Evolutionary conservation across 2,797 vertebrate species (phyloP), one percentile per base, ranked within the genome.

Genomic region (Chelmon rostratus): DNA sequence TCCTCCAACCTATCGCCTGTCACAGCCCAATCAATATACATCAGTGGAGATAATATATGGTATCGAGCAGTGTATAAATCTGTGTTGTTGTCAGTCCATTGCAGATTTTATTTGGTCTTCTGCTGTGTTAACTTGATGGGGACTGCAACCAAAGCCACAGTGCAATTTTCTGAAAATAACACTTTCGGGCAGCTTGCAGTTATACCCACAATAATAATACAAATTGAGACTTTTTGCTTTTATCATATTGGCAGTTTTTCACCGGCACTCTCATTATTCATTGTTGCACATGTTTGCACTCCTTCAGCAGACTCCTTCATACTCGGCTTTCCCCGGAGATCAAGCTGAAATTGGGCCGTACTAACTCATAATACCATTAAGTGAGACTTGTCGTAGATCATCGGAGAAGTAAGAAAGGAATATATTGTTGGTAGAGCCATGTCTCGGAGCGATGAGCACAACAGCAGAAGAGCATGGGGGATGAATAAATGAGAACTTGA

Each of bases 401-500:
- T 74, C 68, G 78, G 47, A 92, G 95, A 74, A 61, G 66, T 66
- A 54, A 66, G 61, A 79, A 75, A 57, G 40, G 42, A 25, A 53
- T 53, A 94, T 82, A 84, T 50, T 70, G 73, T 64, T 66, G 4
- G 67, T 40, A 13, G 19, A 50, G 61, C 62, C 8, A 2, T 70
- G 75, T 81, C 75, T 88, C 53, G 3, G 92, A 96, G 92, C 88
- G 91, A 81, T 65, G 86, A 64, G 23, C 68, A 65, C 76, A 80
- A 68, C 65, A 79, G 93, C 89, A 93, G 92, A 96, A 92, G 91
- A 95, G 94, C 92, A 93, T 92, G 91, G 94, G 95, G 94, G 92
- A 92, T 88, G 91, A 95, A 94, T 90, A 94, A 94, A 96, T 93
- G 93, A 95, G 93, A 95, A 95, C 88, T 93, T 93, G 92, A 92